These are phyloP conservation scores for Antedon mediterranea DNA, from an alignment of 53 echinoderm and acorn worm species.

Conservation along the genomic window DNA sequence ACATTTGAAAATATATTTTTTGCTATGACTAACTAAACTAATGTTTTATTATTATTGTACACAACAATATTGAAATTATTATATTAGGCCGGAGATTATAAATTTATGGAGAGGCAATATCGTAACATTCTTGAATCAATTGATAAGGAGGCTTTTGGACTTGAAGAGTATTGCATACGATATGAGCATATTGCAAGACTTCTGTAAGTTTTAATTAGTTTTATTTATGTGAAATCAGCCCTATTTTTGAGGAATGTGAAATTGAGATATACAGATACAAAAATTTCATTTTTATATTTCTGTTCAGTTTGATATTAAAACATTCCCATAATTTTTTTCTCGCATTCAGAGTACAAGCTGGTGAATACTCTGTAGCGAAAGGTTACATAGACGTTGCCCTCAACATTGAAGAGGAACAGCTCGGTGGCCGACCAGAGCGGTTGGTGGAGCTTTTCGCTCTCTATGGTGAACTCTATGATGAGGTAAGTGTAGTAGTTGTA, in stretches of 20 bases:
- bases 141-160: slow-evolving; percentile 7
- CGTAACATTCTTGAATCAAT: slow-evolving; percentile 25
- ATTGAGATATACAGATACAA: no score
- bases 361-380: slow-evolving; percentile 51
- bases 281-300: no score
- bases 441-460: slow-evolving; percentile 80
- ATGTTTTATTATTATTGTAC: no score
- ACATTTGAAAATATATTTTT: no score
- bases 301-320: no score
- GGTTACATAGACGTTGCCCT: slow-evolving; percentile 47
- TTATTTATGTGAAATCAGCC: no score
- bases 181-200: slow-evolving; percentile 39
- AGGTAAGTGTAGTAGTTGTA: no score
- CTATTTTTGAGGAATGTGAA: no score
- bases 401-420: slow-evolving; percentile 47
- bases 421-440: slow-evolving; percentile 68
- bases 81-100: slow-evolving; percentile 54
- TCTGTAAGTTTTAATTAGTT: slow-evolving; percentile 32
- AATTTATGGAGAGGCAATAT: slow-evolving; percentile 51
- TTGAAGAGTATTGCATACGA: slow-evolving; percentile 37
- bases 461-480: slow-evolving; percentile 81
- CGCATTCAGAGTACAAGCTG: slow-evolving; percentile 58
- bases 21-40: no score
- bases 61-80: neutral
- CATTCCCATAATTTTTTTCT: no score